Evolutionary conservation across 92 coral and sea anemone species (phyloP), one percentile per base, ranked within the genome.

Genomic region (Meandrina meandrites): DNA sequence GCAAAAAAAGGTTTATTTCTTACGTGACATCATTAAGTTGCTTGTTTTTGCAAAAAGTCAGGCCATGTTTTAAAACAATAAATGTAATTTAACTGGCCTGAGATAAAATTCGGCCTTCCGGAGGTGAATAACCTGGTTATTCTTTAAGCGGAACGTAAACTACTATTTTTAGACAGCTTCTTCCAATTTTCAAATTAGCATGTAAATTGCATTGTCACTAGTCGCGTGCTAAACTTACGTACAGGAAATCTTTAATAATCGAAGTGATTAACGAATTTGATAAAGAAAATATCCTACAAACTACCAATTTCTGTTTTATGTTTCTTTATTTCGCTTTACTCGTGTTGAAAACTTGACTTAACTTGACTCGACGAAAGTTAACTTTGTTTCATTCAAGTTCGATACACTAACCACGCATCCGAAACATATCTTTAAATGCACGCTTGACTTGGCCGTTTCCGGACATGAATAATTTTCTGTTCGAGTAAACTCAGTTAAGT

Each of bases 81-180:
- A 57, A 57, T 58, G 48, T 60, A 34, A 32, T 79, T 34, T 57
- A 21, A 79, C 83, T 78, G 51, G 66, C 72, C 56, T 66, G 71
- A 66, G 9, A 66, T 35, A 35, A n/a, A n/a, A n/a, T n/a, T 73
- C 13, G 48, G 14, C 37, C 19, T 73, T 73, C 78, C 78, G 78
- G 78, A 73, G 51, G 78, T 21, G 37, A 1, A 34, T 73, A 15
- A 36, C 35, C 78, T 9, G 37, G 51, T 31, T 83, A 34, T 74
- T 84, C 87, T 56, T 74, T 58, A 56, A 56, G 30, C 40, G 10
- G 10, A 10, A 74, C 87, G 87, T 84, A 75, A 54, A 57, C 27
- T 70, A 11, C 87, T 84, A 84, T 32, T 37, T 84, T 84, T 84
- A 84, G 73, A 74, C 18, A 1, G 22, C 2, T 34, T 31, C 3